Base-by-base conservation (phyloP, 2,888 invertebrate genomes). In the Thereva unica region DNA sequence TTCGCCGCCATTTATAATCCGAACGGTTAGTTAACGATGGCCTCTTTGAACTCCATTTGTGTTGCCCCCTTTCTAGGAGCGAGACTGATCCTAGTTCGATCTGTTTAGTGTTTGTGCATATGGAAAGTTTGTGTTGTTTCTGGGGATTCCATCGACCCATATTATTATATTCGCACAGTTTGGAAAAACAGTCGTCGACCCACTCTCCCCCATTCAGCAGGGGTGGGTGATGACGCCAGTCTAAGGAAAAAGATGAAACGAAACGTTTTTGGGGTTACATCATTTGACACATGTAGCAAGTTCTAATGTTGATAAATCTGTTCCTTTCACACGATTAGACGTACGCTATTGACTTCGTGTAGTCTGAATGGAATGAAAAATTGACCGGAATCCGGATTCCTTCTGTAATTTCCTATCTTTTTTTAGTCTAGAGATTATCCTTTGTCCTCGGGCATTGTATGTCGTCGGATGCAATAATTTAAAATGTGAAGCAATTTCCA, bases 221-320 rank as follows among this genome's bases (percentile, higher is more conserved):
- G 12, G 42, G 40, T 44, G 64, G 53, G 45, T 52, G 64, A 38
- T 54, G 40, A n/a, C 44, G 47, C 42, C 41, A 34, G 40, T 59
- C 59, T 53, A 44, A 55, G 63, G 54, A 54, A 49, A 59, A 38
- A 49, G 40, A 23, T 47, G 37, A 23, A 23, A 23, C 23, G 23
- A 23, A 23, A 23, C 23, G 23, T 23, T 23, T 9, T 47, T 8
- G 37, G 44, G 47, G 67, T 64, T 64, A 44, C 57, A 49, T 52
- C 59, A 59, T 64, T 64, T 64, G 56, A 52, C 67, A 57, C 67
- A 64, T 57, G 64, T 57, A 64, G 47, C 42, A 34, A 52, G 35
- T 23, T 23, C 40, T 67, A 67, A 67, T 67, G 67, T 64, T 67
- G 67, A 67, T 67, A 67, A 67, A 67, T 67, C 53, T 67, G 57